phyloP scores from a whole-genome alignment of 2,888 invertebrate genomes.

The Mystacides longicornis region DNA sequence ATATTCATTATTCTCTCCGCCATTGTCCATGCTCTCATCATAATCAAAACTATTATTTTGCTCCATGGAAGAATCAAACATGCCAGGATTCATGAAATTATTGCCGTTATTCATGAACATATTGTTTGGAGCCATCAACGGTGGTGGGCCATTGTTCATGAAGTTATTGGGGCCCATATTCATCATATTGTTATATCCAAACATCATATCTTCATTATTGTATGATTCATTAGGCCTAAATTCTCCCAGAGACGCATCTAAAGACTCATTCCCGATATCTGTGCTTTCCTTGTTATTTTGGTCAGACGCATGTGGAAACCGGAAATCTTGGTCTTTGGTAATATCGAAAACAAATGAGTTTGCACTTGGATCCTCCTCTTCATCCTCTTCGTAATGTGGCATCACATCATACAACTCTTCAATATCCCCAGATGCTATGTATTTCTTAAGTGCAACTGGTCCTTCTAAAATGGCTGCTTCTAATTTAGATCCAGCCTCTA shows the following conservation, averaged over 20 bases:
- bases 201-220: constrained; percentile 7
- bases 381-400: constrained; percentile 57
- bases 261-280: background rate
- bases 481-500: constrained; percentile 68
- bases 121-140: constrained; percentile 5
- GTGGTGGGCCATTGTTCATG: constrained; percentile 6
- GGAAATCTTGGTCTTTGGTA: constrained; percentile 24
- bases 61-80: constrained; percentile 7
- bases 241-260: constrained; percentile 19
- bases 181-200: constrained; percentile 6
- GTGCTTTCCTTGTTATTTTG: background rate
- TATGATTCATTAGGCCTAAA: constrained; percentile 13
- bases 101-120: constrained; percentile 13
- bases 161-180: constrained; percentile 7
- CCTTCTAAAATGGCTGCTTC: constrained; percentile 72
- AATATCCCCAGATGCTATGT: constrained; percentile 72
- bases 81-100: constrained; percentile 5
- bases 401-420: constrained; percentile 74
- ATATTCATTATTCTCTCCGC: background rate
- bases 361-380: constrained; percentile 36
- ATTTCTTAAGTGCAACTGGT: constrained; percentile 66
- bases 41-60: constrained; percentile 6
- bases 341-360: constrained; percentile 24
- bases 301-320: constrained; percentile 25
- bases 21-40: background rate